Percentiles rank a stretch among this genome's conserved stretches.
Conservation (phyloP, 1,140 invertebrate species). For the Lycorma delicatula region DNA sequence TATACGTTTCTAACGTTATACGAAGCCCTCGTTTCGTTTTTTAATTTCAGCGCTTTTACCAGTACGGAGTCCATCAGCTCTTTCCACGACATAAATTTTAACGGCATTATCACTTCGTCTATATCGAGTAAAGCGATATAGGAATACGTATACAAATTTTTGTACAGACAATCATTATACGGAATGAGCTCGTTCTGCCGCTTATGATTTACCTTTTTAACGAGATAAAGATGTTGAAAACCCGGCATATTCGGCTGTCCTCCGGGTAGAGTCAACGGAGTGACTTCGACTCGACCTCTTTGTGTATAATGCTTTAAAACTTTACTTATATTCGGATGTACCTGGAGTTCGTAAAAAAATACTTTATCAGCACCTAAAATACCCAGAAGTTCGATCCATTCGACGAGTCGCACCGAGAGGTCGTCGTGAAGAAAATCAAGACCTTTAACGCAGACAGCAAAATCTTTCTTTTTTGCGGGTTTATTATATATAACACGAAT, state of each 20-base stretch:
- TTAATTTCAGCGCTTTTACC: slow-evolving; percentile 54
- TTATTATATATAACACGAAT: slow-evolving; percentile 76
- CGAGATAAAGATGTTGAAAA: slow-evolving; percentile 80
- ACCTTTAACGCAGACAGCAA: slow-evolving; percentile 91
- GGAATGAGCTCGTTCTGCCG: slow-evolving; percentile 92
- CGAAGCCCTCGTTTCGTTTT: slow-evolving; percentile 67
- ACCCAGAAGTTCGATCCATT: slow-evolving; percentile 86
- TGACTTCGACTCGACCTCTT: slow-evolving; percentile 68
- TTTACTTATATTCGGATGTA: slow-evolving; percentile 85
- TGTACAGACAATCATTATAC: slow-evolving; percentile 94
- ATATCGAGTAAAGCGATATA: slow-evolving; percentile 87
- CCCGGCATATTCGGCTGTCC: slow-evolving; percentile 83
- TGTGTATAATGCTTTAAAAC: slow-evolving; percentile 73
- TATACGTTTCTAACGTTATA: slow-evolving; percentile 92
- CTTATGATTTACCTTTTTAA: slow-evolving; percentile 84
- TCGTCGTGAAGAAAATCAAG: slow-evolving; percentile 88
- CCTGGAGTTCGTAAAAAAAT: slow-evolving; percentile 82
- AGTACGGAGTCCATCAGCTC: slow-evolving; percentile 66
- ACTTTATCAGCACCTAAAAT: slow-evolving; percentile 86
- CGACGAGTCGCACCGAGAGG: slow-evolving; percentile 78
- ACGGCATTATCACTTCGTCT: slow-evolving; percentile 91
- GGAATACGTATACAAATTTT: slow-evolving; percentile 82
- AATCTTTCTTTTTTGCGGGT: slow-evolving; percentile 53
- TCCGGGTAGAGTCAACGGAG: slow-evolving; percentile 79
- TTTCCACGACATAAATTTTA: slow-evolving; percentile 65